Evolutionary conservation across 2,797 vertebrate genomes (phyloP), one percentile per base, ranked within the genome.

Genomic region (Phalanger gymnotis): DNA sequence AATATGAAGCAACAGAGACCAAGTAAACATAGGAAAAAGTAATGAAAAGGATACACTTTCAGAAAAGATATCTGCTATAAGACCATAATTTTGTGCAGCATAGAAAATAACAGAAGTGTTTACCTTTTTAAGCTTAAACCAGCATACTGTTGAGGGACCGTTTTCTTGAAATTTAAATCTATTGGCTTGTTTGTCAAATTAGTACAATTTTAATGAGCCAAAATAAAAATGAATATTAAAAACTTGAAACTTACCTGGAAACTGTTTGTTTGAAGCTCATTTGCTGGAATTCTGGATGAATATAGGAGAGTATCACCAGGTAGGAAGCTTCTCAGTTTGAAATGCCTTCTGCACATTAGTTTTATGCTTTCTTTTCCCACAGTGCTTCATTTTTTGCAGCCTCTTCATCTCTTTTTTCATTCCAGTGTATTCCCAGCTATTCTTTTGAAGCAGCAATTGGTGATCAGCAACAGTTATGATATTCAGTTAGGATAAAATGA

Each of bases 181-280:
- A 31, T 90, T 61, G 11, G 95, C 47, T 97, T 95, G 47, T 73
- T 96, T 92, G 95, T 95, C 92, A 61, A 95, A 95, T 93, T 93
- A 95, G 81, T 91, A 96, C 90, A 93, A 61, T 94, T 97, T 92
- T 94, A 96, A n/a, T 95, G 61, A 97, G 95, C 93, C 95, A 92
- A 92, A 97, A 90, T 96, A 94, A 58, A 98, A 97, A 97, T 95
- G 66, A 98, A 93, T 92, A 54, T 98, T 94, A 97, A 97, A 95
- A 98, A 98, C 97, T 97, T 92, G 96, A 97, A 97, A 98, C 99
- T 99, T 98, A 99, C 99, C 98, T 98, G 97, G 96, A 94, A 98
- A 96, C 94, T 95, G 98, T 95, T 97, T 97, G 98, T 97, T 95
- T 97, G 98, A 98, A 98, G 98, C 98, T 98, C 94, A 96, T 98